A percentile compares a stretch with the other conserved stretches of the same genome.
These are phyloP conservation scores for Drosophila leonis DNA, from an alignment of 2,888 invertebrate genomes.

Conservation along the genomic window DNA sequence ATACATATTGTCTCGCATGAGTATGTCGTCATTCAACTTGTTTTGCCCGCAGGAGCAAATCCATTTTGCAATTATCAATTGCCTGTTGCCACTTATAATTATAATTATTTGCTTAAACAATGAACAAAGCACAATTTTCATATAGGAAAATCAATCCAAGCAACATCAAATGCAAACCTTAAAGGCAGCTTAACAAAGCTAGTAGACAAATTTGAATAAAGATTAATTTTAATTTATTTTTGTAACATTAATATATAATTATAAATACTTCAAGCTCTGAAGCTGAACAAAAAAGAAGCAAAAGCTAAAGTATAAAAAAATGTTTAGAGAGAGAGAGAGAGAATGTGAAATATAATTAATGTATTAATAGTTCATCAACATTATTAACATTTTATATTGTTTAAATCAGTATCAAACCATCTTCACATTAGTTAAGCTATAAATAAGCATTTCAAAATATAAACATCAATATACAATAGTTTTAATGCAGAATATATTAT, in stretches of 20 bases:
- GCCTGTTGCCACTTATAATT: slow-evolving; percentile 58
- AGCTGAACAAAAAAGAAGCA: not conserved
- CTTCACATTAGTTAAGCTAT: not conserved
- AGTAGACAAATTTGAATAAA: not conserved
- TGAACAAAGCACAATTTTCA: slow-evolving; percentile 42
- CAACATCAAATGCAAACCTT: slow-evolving; percentile 38
- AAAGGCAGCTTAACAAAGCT: slow-evolving; percentile 46
- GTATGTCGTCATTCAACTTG: slow-evolving; percentile 68
- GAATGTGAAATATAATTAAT: not conserved
- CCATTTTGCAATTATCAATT: slow-evolving; percentile 71
- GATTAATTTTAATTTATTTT: not conserved
- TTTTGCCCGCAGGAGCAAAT: slow-evolving; percentile 76
- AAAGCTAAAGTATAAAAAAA: not conserved
- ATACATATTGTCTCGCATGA: slow-evolving; percentile 25
- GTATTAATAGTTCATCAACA: not conserved
- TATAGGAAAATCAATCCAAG: slow-evolving; percentile 35
- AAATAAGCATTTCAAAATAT: not conserved
- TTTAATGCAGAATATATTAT: not conserved
- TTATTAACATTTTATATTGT: not conserved
- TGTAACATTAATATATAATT: not conserved
- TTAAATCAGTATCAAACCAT: not conserved
- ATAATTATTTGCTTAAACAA: slow-evolving; percentile 58
- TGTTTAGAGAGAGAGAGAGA: not conserved
- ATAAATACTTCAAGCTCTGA: not conserved
- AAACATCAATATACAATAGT: not conserved